Base-by-base conservation (phyloP, 2,797 vertebrate genomes). In the Thaleichthys pacificus region DNA sequence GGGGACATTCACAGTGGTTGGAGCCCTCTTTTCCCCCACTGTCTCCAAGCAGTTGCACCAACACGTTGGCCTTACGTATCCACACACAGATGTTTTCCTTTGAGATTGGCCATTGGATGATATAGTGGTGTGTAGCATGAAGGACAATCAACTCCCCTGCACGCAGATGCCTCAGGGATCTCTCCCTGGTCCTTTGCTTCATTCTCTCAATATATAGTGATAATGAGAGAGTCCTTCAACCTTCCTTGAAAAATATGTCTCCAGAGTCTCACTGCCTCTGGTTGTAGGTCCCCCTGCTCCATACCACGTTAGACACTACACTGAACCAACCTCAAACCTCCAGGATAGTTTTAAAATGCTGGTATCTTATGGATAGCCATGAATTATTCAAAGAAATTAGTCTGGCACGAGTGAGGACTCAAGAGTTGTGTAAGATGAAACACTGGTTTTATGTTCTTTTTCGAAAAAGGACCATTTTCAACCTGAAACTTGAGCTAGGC, bases 71-170 rank as follows among this genome's bases (percentile, higher is more conserved):
- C 82, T 85, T 77, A 38, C 79, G 77, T 79, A 69, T 88, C 78
- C 80, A 78, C 80, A 54, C 76, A 65, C 87, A 91, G 87, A 91
- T 85, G 89, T 90, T 92, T 80, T 82, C 91, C 84, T 83, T 79
- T 1, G 89, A 90, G 84, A 82, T 78, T 77, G 74, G 72, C 77
- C 80, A 62, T 47, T 11, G 42, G 42, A 77, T 89, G 86, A 89
- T 91, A 85, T 85, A 84, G 80, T 82, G 76, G 79, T 82, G 76
- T 80, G 76, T 38, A 68, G 85, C 78, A 14, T 80, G 81, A 87
- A 82, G 75, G 84, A 87, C 79, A 79, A 73, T 81, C 76, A 74
- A 75, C 85, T 87, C 84, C 77, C 75, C 74, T 62, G 69, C 82
- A 82, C 75, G 74, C 72, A 69, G 49, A 83, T 77, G 70, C 77